Percentiles rank a stretch among this genome's conserved stretches.
Evolutionary conservation across 2,113 vertebrate genomes (phyloP).

Genomic region (Atrichornis clamosus): DNA sequence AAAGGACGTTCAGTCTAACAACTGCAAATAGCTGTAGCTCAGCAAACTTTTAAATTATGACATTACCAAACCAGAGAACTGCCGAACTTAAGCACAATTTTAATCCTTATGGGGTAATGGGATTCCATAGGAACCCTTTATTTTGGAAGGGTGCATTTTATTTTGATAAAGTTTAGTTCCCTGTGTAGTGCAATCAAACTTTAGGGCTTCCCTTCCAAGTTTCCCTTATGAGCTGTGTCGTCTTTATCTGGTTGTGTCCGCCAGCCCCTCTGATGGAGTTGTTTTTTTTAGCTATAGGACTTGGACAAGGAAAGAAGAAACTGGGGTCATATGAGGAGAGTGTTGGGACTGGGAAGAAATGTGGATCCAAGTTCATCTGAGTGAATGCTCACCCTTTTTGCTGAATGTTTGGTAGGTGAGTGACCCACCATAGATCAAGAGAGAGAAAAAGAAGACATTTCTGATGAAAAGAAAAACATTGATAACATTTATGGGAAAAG

Average conservation of each 20-base stretch:
- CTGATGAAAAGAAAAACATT: conserved; percentile 13
- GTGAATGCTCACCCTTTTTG: background rate
- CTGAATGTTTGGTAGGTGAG: background rate
- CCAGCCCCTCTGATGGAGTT: background rate
- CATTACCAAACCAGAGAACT: background rate
- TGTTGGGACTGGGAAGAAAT: background rate
- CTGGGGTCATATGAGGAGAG: background rate
- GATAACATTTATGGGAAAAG: conserved; percentile 27
- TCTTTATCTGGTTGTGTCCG: conserved; percentile 43
- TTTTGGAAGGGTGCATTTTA: background rate
- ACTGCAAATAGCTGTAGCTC: conserved; percentile 10
- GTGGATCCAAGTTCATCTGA: background rate
- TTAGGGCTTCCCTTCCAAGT: background rate
- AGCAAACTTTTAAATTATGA: conserved; percentile 24
- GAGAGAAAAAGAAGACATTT: background rate
- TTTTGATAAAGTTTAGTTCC: background rate
- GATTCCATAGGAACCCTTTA: background rate
- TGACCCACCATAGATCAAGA: background rate
- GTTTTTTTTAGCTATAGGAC: conserved; percentile 14
- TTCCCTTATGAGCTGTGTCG: background rate
- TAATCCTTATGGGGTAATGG: background rate
- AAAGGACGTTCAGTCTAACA: conserved; percentile 26
- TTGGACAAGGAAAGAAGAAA: background rate
- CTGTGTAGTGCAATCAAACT: background rate
- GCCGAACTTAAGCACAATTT: background rate